Conservation (phyloP, 2,797 vertebrate species). For the Gymnopithys bicolor region DNA sequence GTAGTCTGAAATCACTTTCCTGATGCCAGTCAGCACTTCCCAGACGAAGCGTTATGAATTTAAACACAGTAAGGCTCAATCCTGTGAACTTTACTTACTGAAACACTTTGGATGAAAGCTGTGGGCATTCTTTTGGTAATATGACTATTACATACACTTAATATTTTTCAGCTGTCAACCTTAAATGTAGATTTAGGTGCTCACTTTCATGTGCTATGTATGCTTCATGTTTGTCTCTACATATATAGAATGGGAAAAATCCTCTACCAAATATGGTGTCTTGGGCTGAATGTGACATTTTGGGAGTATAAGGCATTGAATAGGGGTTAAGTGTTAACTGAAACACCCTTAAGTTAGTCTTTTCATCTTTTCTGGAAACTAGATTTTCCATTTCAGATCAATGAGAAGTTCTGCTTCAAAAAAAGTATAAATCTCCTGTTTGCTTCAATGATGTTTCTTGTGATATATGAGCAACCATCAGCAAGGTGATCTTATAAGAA, state of each 20-base stretch:
- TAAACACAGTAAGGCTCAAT: background rate
- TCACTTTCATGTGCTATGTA: background rate
- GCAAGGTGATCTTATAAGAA: background rate
- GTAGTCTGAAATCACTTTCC: background rate
- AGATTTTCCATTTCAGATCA: background rate
- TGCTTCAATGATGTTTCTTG: background rate
- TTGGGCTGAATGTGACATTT: background rate
- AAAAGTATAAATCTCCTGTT: background rate
- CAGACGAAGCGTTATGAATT: background rate
- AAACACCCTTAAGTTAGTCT: background rate
- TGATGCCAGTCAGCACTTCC: background rate
- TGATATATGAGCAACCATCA: background rate
- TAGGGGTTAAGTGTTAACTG: background rate
- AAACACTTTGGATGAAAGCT: background rate
- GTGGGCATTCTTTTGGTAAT: background rate
- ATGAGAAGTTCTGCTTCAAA: background rate
- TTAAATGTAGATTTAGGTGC: background rate
- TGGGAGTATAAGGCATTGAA: background rate
- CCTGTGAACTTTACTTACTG: background rate
- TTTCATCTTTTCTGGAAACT: background rate
- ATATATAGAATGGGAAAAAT: background rate
- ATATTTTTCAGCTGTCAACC: background rate
- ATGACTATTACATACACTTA: rapidly evolving
- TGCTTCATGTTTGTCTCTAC: background rate
- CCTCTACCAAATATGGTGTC: background rate